phyloP scores from a whole-genome alignment of 2,113 vertebrate genomes.

The Protobothrops mucrosquamatus region DNA sequence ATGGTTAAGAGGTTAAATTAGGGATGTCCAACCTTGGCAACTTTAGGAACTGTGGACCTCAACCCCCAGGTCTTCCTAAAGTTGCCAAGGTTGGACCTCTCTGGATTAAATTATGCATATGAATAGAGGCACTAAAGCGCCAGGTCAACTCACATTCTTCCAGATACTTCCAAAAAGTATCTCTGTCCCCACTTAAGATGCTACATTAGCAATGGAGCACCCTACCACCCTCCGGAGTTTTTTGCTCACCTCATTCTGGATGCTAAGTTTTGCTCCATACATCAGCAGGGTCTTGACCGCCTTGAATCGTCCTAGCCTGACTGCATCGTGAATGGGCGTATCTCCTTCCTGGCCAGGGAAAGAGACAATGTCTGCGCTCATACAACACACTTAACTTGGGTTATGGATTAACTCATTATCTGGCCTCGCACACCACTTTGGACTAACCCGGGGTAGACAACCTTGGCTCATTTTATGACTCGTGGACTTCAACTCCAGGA shows the following conservation, averaged over 20 bases:
- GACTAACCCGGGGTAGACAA: neutral
- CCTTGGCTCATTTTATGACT: too few relatives aligned
- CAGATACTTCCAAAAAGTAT: neutral
- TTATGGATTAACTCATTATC: neutral
- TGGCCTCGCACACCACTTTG: neutral
- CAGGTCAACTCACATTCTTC: too few relatives aligned
- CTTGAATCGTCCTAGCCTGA: slow-evolving; percentile 48
- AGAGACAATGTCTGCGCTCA: rapidly evolving
- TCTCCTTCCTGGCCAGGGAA: slow-evolving; percentile 59
- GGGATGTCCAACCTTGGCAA: neutral
- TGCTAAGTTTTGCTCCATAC: slow-evolving; percentile 47
- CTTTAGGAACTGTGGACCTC: neutral
- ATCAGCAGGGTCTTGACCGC: slow-evolving; percentile 58
- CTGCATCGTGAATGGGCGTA: slow-evolving; percentile 56
- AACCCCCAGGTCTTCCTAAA: too few relatives aligned
- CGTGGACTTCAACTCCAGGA: too few relatives aligned
- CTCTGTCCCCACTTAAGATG: too few relatives aligned
- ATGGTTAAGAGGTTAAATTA: neutral
- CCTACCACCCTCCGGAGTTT: too few relatives aligned
- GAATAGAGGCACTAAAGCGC: too few relatives aligned
- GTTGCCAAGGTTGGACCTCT: too few relatives aligned
- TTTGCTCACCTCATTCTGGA: slow-evolving; percentile 50
- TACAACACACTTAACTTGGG: neutral
- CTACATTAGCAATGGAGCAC: too few relatives aligned
- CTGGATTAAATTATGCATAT: too few relatives aligned